Conservation (phyloP, 2,113 vertebrate species). For the Tiliqua scincoides region DNA sequence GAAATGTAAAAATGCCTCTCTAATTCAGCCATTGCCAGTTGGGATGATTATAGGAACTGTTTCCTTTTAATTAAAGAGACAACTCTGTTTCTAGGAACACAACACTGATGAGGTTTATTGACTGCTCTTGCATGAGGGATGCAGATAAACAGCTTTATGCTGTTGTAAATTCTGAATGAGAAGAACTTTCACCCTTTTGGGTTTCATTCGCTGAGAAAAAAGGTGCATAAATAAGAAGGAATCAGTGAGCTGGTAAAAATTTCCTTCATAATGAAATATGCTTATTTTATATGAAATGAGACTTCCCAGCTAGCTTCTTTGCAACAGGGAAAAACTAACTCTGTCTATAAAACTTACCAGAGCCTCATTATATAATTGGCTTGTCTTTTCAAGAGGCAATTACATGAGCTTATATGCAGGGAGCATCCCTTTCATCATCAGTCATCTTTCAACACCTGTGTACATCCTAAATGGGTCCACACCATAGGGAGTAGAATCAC, state of each 20-base stretch:
- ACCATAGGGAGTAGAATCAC: neutral
- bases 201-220: constrained; percentile 21
- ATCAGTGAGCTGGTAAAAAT: constrained; percentile 41
- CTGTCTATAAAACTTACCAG: neutral
- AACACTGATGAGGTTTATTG: neutral
- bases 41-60: constrained; percentile 1
- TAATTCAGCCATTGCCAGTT: neutral
- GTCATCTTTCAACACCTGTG: neutral
- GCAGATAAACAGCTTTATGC: neutral
- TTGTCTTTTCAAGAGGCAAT: neutral
- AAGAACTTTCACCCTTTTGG: neutral
- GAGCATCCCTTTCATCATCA: neutral
- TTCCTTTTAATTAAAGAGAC: constrained; percentile 25
- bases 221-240: constrained; percentile 30
- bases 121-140: neutral
- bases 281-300: constrained; percentile 8
- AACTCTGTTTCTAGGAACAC: neutral
- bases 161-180: neutral
- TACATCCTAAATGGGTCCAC: neutral
- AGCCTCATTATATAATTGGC: neutral
- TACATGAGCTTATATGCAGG: neutral
- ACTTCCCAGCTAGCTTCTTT: neutral
- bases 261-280: neutral
- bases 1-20: neutral
- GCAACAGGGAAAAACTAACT: neutral